A percentile compares a stretch with the other conserved stretches of the same genome.
Conservation (phyloP, 1,140 invertebrate genomes). For the Adoxophyes honmai region DNA sequence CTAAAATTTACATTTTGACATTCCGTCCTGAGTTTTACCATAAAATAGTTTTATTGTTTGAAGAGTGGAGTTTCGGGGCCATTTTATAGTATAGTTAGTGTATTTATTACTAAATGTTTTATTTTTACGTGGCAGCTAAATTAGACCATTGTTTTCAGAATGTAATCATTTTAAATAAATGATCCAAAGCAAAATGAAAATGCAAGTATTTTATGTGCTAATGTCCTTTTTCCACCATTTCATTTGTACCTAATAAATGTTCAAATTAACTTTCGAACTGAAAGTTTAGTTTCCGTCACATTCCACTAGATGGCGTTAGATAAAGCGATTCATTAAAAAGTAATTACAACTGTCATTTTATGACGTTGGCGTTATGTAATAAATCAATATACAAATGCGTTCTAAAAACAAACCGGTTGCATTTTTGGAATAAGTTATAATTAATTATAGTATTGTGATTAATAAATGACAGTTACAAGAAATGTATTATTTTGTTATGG, state of each 20-base stretch:
- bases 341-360: too few species aligned
- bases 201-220: background rate
- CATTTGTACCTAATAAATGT: background rate
- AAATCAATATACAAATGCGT: too few species aligned
- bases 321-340: too few species aligned
- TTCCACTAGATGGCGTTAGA: too few species aligned
- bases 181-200: constrained; percentile 3
- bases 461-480: constrained; percentile 2
- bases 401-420: too few species aligned
- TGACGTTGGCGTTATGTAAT: too few species aligned
- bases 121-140: background rate
- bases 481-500: constrained; percentile 14
- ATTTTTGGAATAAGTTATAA: too few species aligned
- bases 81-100: constrained; percentile 12
- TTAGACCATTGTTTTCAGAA: background rate
- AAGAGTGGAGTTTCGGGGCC: background rate
- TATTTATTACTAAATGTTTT: constrained; percentile 12
- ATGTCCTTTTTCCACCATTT: background rate
- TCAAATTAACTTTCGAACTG: too few species aligned
- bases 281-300: too few species aligned
- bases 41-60: constrained; percentile 11
- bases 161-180: background rate
- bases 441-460: too few species aligned
- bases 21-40: constrained; percentile 3
- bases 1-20: constrained; percentile 1